Evolutionary conservation across 2,888 invertebrate genomes (phyloP).

Genomic region (Gymnoscelis rufifasciata): DNA sequence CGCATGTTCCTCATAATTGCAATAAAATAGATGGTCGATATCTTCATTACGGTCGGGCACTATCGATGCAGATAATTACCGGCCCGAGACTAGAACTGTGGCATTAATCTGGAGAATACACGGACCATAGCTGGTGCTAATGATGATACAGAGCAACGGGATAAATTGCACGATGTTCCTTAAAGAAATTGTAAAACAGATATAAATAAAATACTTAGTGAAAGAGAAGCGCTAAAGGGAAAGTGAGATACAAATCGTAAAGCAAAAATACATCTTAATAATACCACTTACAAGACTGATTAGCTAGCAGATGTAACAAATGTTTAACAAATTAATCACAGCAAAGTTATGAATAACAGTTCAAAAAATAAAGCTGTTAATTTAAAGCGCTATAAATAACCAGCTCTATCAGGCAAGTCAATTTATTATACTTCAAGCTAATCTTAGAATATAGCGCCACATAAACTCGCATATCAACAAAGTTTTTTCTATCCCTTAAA

Average conservation of each 20-base stretch:
- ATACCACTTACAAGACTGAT: slow-evolving; percentile 1
- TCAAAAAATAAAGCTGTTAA: slow-evolving; percentile 29
- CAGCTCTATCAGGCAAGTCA: slow-evolving; percentile 22
- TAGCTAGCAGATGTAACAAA: slow-evolving; percentile 29
- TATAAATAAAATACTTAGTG: slow-evolving; percentile 1
- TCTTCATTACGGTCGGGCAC: slow-evolving; percentile 61
- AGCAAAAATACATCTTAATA: background rate
- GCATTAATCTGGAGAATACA: slow-evolving; percentile 56
- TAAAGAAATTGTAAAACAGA: no score
- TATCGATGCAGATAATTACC: slow-evolving; percentile 65
- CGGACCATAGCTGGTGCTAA: slow-evolving; percentile 48
- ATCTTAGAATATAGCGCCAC: slow-evolving; percentile 37
- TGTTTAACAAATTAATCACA: slow-evolving; percentile 24
- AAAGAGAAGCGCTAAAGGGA: no score
- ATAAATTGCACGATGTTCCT: no score
- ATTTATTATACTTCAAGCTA: slow-evolving; percentile 34
- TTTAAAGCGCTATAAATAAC: slow-evolving; percentile 28
- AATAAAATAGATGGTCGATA: slow-evolving; percentile 59
- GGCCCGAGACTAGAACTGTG: slow-evolving; percentile 41
- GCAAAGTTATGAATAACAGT: slow-evolving; percentile 15
- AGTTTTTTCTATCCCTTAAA: slow-evolving; percentile 39
- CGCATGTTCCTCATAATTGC: slow-evolving; percentile 40
- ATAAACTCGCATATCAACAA: slow-evolving; percentile 43
- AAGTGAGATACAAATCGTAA: background rate
- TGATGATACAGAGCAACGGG: slow-evolving; percentile 31